Base-by-base conservation (phyloP, 2,797 vertebrate species). In the Sylvia borin region DNA sequence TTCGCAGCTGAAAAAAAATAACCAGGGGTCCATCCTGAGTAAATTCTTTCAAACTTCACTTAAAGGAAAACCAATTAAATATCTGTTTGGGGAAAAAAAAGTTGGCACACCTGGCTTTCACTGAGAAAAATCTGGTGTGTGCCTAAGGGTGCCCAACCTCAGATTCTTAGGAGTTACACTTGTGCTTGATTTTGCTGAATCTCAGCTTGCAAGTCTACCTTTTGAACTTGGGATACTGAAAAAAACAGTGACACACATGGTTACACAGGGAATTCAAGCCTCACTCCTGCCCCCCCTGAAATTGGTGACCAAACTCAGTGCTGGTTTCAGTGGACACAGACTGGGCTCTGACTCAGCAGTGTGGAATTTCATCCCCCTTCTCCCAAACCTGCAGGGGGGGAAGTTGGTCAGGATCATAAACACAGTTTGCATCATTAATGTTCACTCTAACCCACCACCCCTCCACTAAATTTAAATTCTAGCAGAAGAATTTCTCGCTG, bases 111-210 rank as follows among this genome's bases (percentile, higher is more conserved):
- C n/a, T 62, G 58, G 71, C 55, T 70, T 75, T 68, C 68, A 80
- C 47, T 80, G 61, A 93, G 76, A 83, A 90, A 81, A 92, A 92
- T 38, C 34, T 29, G 31, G 31, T 4, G 10, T n/a, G 27, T 90
- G 88, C 73, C 76, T 66, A 58, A 81, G 60, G 45, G 58, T 43
- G 42, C 16, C 40, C 51, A 55, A 40, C 47, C 45, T 91, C 55
- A 74, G 50, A 74, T 31, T 62, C 74, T 84, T 26, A 62, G 31
- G 75, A 94, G 62, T 78, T 75, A 85, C 24, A 48, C 16, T 67
- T 90, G 84, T 74, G 85, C 76, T 95, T 91, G 55, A 51, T 77
- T 91, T 91, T 75, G 54, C 66, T 72, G 75, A 71, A 85, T 53
- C 70, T 65, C 70, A 64, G 34, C 62, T 75, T 77, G 60, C 48